Evolutionary conservation across 1,140 invertebrate species (phyloP), one percentile per base, ranked within the genome.

Genomic region (Andrena cerasifolii): DNA sequence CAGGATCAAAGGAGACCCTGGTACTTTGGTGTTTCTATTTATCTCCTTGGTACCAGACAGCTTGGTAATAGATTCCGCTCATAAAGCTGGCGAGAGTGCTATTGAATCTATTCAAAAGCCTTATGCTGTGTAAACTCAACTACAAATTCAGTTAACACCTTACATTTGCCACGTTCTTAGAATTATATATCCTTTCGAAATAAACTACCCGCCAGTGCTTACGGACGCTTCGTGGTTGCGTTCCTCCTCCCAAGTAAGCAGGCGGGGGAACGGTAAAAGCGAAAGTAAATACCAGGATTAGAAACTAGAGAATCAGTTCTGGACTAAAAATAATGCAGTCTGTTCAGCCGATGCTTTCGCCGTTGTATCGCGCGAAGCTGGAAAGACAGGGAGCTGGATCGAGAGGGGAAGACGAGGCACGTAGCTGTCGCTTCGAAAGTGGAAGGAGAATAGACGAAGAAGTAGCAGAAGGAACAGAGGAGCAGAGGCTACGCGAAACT

Each of bases 401-500:
- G 66, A 75, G 49, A 33, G 45, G 10, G 4, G 43, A 47, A 49
- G 28, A 40, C 68, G 21, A 59, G 26, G 36, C 53, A 49, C 59
- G 62, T 26, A 7, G 26, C 68, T 58, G 31, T 58, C 71, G 49
- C 67, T 67, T 74, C 45, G 63, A 75, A 74, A 16, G 14, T 21
- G 40, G 21, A 33, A n/a, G 21, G 8, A 28, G 2, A 31, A 28
- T 16, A 45, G 61, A 53, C 26, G 56, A 28, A 28, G 49, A 28
- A 77, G 66, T 63, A 71, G 65, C 33, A 61, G 26, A 16, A 12
- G 16, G 31, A 78, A 66, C 61, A 49, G 45, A 40, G 53, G 72
- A 36, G 63, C 5, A 28, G 33, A 61, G 45, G 56, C 16, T 31
- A 66, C 43, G 56, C 75, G 75, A 82, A 78, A 82, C 53, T 31